Evolutionary conservation across 2,797 vertebrate genomes (phyloP).

Genomic region (Pagetopsis macropterus): DNA sequence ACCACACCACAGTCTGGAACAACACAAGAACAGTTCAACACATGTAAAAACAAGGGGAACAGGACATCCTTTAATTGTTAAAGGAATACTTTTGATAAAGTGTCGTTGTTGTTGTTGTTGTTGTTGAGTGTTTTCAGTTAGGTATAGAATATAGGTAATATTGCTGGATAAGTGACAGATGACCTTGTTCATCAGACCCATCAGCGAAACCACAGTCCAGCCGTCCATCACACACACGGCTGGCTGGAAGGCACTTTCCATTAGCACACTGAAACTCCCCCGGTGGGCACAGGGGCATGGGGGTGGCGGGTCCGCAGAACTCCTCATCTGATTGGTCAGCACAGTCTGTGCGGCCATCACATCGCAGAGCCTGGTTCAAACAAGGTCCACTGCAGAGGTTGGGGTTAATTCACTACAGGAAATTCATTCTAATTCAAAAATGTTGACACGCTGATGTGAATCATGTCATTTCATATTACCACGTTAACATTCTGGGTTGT

Average conservation of each 20-base stretch:
- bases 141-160: neutral
- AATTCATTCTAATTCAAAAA: neutral
- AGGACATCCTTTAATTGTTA: neutral
- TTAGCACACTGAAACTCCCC: constrained; percentile 85
- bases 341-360: constrained; percentile 88
- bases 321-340: constrained; percentile 88
- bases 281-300: constrained; percentile 66
- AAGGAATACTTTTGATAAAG: neutral
- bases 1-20: constrained; percentile 85
- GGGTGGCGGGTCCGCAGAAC: constrained; percentile 78
- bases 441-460: neutral
- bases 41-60: neutral
- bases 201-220: constrained; percentile 87
- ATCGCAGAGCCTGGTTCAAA: constrained; percentile 82
- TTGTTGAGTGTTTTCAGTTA: neutral
- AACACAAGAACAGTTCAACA: neutral
- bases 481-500: neutral
- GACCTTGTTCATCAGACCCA: constrained; percentile 85
- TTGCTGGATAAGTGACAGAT: neutral
- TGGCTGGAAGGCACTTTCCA: constrained; percentile 78
- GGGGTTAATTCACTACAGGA: constrained; percentile 12
- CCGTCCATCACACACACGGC: constrained; percentile 80
- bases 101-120: too few relatives aligned
- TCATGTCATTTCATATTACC: neutral
- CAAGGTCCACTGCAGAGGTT: constrained; percentile 81